A percentile compares a stretch with the other conserved stretches of the same genome.
phyloP scores from a whole-genome alignment of 2,113 vertebrate genomes.

The Asarcornis scutulata region DNA sequence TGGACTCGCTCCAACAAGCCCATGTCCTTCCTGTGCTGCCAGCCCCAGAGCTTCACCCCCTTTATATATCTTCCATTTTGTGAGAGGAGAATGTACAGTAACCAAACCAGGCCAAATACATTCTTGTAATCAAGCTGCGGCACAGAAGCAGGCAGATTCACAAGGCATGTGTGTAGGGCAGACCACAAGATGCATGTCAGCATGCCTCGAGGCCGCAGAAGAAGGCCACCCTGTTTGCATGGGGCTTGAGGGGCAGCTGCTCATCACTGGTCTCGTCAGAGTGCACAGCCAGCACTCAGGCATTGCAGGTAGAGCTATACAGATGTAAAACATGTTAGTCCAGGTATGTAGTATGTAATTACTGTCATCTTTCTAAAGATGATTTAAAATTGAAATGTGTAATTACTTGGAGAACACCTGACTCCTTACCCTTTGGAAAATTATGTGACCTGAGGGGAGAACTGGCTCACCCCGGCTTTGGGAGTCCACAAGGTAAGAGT shows the following conservation, averaged over 20 bases:
- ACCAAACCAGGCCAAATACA: not conserved
- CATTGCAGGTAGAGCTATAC: no score
- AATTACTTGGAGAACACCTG: not conserved
- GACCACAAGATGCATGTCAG: not conserved
- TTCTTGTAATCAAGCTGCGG: not conserved
- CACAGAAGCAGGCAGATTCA: not conserved
- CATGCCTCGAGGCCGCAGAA: not conserved
- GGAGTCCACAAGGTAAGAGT: accelerated
- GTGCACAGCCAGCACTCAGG: not conserved
- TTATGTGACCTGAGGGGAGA: not conserved
- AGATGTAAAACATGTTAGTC: not conserved
- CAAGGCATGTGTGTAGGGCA: not conserved
- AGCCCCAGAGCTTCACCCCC: not conserved
- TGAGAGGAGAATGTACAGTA: not conserved
- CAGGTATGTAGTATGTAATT: accelerated
- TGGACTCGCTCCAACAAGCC: not conserved
- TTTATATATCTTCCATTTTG: not conserved
- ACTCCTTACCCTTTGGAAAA: accelerated
- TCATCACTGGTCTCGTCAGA: not conserved
- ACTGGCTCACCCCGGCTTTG: not conserved
- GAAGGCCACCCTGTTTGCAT: not conserved
- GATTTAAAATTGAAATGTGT: not conserved
- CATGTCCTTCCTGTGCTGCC: not conserved
- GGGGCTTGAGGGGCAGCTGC: not conserved
- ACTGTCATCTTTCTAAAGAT: accelerated